Base-by-base conservation (phyloP, 2,888 invertebrate species). In the Hirtodrosophila histrioides region DNA sequence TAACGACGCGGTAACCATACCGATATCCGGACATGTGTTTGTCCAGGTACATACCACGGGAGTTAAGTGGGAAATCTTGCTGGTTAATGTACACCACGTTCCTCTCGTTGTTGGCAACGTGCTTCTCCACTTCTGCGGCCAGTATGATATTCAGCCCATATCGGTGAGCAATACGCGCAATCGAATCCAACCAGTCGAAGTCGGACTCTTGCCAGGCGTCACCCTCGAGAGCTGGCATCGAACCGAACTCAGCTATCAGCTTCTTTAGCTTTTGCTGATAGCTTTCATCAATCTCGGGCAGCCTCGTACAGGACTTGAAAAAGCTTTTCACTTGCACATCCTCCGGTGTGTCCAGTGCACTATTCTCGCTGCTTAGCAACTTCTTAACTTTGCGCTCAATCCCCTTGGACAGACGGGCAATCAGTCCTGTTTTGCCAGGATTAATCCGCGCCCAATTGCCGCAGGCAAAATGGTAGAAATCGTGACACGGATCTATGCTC, bases 391-490 rank as follows among this genome's bases (percentile, higher is more conserved):
- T 90, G 1, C 77, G 78, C 35, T 88, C 65, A 3, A 90, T 44
- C 0, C 73, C 78, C 0, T 84, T 63, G n/a, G 57, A 74, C 51
- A 91, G 46, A 0, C 73, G 69, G 41, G 88, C 88, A 40, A 90
- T 85, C 3, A 89, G 27, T 0, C 90, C 90, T 2, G 91, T 90
- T 17, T 17, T 17, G 17, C 17, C 17, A 17, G 84, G 78, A 64
- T 91, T 83, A 1, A 79, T 53, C 10, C 64, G 73, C 0, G 60
- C 37, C 82, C 86, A 91, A 37, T 88, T 89, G 6, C 91, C 91
- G 51, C 90, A 91, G 2, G 91, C 83, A 43, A 90, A 91, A 6
- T 72, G 63, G 39, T 91, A 91, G 50, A 91, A 91, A 58, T 91
- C 76, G 3, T 66, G 50, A 55, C 90, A 91, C 7, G 90, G 90